phyloP scores from a whole-genome alignment of 2,113 vertebrate genomes.

The Electrona antarctica region DNA sequence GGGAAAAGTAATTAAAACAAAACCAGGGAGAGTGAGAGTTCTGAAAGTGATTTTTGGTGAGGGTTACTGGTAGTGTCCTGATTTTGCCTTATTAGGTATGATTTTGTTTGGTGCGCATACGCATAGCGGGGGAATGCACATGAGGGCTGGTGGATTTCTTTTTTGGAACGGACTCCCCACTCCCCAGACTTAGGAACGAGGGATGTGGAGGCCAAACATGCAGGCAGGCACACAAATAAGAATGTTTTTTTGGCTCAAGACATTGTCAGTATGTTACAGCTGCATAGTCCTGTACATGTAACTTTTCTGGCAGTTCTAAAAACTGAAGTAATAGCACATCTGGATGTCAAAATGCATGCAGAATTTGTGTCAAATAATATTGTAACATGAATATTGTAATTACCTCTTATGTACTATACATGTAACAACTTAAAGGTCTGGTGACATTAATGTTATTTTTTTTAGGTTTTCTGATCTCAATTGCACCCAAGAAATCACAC shows the following conservation, averaged over 20 bases:
- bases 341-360: background rate
- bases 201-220: slow-evolving; percentile 17
- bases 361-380: too few relatives aligned
- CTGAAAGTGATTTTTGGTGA: slow-evolving; percentile 54
- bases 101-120: slow-evolving; percentile 53
- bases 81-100: slow-evolving; percentile 81
- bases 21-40: slow-evolving; percentile 14
- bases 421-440: too few relatives aligned
- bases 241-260: background rate
- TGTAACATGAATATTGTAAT: too few relatives aligned
- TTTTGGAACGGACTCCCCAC: slow-evolving; percentile 25
- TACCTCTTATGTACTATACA: too few relatives aligned
- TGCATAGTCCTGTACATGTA: too few relatives aligned
- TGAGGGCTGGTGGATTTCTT: slow-evolving; percentile 27
- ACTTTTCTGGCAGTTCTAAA: too few relatives aligned
- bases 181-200: slow-evolving; percentile 41
- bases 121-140: slow-evolving; percentile 31
- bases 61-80: slow-evolving; percentile 39
- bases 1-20: too few relatives aligned
- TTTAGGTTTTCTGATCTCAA: too few relatives aligned
- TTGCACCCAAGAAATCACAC: too few relatives aligned
- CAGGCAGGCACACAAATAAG: background rate
- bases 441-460: too few relatives aligned
- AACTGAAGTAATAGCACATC: background rate
- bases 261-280: too few relatives aligned